These are phyloP conservation scores for Osmoderma eremita DNA, from an alignment of 2,888 invertebrate genomes.

Conservation along the genomic window DNA sequence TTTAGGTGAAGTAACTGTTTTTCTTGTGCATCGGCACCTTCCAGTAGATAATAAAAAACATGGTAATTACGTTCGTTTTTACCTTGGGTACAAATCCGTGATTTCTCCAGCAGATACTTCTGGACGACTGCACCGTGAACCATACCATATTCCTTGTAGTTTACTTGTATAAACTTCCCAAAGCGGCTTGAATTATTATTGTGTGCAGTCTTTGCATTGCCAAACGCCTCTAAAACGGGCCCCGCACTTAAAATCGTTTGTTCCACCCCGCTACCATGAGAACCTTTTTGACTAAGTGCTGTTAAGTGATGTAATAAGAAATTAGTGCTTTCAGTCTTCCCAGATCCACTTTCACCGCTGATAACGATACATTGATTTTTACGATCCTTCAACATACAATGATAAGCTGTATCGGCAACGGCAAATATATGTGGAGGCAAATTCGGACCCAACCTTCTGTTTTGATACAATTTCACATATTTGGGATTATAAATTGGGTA, in stretches of 20 bases:
- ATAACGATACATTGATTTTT: constrained; percentile 96
- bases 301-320: constrained; percentile 94
- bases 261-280: constrained; percentile 94
- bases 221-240: constrained; percentile 96
- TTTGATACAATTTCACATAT: constrained; percentile 95
- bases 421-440: constrained; percentile 97
- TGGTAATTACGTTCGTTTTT: constrained; percentile 96
- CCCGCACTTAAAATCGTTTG: constrained; percentile 96
- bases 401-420: constrained; percentile 93
- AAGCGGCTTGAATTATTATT: constrained; percentile 98
- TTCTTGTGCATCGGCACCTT: constrained; percentile 88
- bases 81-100: constrained; percentile 93
- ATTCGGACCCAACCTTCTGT: constrained; percentile 88
- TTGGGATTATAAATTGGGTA: constrained; percentile 98
- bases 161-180: constrained; percentile 94
- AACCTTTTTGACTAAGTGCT: constrained; percentile 93
- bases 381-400: constrained; percentile 91
- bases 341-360: constrained; percentile 94
- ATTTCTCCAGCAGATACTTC: constrained; percentile 95
- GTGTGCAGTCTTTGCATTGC: constrained; percentile 98
- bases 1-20: constrained; percentile 83
- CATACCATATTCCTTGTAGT: constrained; percentile 98
- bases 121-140: constrained; percentile 97
- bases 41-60: constrained; percentile 95
- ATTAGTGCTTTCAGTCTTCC: constrained; percentile 97